phyloP scores from a whole-genome alignment of 2,888 invertebrate genomes.

The Eulithis prunata region DNA sequence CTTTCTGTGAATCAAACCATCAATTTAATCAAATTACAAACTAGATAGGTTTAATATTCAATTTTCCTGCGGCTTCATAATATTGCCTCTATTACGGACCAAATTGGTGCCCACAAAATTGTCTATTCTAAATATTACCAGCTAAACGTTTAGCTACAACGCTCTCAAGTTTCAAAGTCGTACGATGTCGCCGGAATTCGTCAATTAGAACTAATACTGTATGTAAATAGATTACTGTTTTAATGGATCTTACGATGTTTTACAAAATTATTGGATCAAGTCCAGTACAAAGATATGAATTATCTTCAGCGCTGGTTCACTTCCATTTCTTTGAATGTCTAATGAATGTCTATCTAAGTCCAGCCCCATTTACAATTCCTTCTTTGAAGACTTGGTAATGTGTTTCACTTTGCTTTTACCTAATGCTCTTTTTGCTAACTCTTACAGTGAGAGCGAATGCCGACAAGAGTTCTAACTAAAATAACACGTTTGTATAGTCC shows the following conservation, averaged over 20 bases:
- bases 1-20: background rate
- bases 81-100: background rate
- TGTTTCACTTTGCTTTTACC: conserved; percentile 19
- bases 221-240: conserved; percentile 37
- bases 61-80: background rate
- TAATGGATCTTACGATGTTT: conserved; percentile 17
- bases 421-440: conserved; percentile 37
- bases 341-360: background rate
- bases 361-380: background rate
- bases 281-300: background rate
- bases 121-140: conserved; percentile 14
- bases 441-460: conserved; percentile 32
- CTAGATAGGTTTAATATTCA: background rate
- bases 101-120: conserved; percentile 15
- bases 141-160: conserved; percentile 17
- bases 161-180: conserved; percentile 19
- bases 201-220: conserved; percentile 34
- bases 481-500: conserved; percentile 47
- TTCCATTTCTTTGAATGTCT: background rate
- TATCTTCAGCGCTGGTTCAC: background rate
- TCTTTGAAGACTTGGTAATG: background rate
- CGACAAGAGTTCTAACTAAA: conserved; percentile 34
- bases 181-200: conserved; percentile 29
- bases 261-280: background rate
- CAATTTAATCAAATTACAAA: conserved; percentile 4